phyloP scores from a whole-genome alignment of 2,797 vertebrate species.

The Syngnathus acus region DNA sequence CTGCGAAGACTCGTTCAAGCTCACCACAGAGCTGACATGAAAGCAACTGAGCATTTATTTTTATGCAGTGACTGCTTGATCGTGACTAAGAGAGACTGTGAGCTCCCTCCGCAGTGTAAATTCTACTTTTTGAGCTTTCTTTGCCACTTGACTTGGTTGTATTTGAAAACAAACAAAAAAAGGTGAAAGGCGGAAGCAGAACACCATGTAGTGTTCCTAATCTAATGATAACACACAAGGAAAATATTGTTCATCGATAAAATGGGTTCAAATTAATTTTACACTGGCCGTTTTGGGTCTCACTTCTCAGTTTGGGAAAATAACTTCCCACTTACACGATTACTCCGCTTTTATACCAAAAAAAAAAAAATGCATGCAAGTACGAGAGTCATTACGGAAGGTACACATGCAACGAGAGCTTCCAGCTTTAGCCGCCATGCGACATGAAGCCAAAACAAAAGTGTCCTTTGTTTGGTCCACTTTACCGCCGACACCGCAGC shows the following conservation, averaged over 20 bases:
- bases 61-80: not conserved
- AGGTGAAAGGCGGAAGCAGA: not conserved
- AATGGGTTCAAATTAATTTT: not conserved
- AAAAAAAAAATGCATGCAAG: not conserved
- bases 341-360: not conserved
- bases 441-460: constrained; percentile 55
- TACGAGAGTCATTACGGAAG: constrained; percentile 4
- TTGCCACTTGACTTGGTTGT: not conserved
- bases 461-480: constrained; percentile 57
- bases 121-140: constrained; percentile 2
- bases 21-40: constrained; percentile 37
- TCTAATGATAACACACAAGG: not conserved
- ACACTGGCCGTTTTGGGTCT: not conserved
- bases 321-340: not conserved
- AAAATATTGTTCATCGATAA: not conserved
- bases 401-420: constrained; percentile 20
- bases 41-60: constrained; percentile 11
- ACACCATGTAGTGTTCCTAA: no score
- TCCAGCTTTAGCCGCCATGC: constrained; percentile 57
- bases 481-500: constrained; percentile 24
- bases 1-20: constrained; percentile 26
- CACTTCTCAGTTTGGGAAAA: not conserved
- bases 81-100: not conserved
- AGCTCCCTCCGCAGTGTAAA: not conserved
- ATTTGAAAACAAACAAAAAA: not conserved